Percentiles rank a stretch among this genome's conserved stretches.
These are phyloP conservation scores for Lutraria rhynchaena DNA, from an alignment of 1,140 invertebrate genomes.

Conservation along the genomic window DNA sequence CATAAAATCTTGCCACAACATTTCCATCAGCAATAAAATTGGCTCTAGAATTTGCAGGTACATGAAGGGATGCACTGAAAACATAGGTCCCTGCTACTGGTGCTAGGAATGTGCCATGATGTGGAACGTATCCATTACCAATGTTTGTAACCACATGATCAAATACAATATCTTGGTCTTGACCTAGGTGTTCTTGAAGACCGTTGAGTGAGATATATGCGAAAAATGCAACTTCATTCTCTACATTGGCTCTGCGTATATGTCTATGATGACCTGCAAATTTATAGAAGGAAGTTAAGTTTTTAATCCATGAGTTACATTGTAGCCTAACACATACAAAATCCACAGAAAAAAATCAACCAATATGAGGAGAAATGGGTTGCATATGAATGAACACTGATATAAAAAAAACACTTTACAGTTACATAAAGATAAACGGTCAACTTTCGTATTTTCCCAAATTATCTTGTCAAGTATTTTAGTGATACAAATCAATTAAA, in stretches of 20 bases:
- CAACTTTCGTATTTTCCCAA: too few species aligned
- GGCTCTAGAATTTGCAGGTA: neutral
- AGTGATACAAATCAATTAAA: too few species aligned
- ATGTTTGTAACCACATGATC: conserved; percentile 16
- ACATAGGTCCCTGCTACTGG: conserved; percentile 13
- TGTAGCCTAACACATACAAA: too few species aligned
- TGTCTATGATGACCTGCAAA: neutral
- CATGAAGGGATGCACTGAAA: neutral
- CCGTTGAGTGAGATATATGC: neutral
- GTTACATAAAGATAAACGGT: too few species aligned
- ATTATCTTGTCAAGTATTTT: too few species aligned
- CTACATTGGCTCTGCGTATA: neutral
- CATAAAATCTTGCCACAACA: neutral
- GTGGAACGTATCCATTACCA: neutral
- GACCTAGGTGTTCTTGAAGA: neutral
- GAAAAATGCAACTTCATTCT: conserved; percentile 1
- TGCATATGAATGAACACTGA: too few species aligned
- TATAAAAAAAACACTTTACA: too few species aligned
- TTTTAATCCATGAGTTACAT: too few species aligned
- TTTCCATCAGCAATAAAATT: neutral
- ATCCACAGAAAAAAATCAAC: too few species aligned
- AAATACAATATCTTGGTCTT: conserved; percentile 28
- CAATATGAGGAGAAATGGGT: too few species aligned
- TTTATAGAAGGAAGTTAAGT: too few species aligned
- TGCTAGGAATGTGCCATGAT: conserved; percentile 28